These are phyloP conservation scores for Osmerus mordax DNA, from an alignment of 2,113 vertebrate species.

Conservation along the genomic window DNA sequence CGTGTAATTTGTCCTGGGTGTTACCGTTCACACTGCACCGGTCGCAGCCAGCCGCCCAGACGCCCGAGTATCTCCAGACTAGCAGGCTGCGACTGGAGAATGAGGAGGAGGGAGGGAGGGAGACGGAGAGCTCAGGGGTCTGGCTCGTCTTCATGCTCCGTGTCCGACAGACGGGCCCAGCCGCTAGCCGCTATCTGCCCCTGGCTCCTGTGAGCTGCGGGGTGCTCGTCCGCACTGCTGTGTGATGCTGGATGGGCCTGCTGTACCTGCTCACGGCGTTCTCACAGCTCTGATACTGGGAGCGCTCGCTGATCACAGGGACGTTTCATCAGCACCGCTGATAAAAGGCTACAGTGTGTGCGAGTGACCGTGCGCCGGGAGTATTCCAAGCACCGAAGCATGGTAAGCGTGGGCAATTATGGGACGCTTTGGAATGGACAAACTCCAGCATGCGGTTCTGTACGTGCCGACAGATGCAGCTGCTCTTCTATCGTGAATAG, in stretches of 20 bases:
- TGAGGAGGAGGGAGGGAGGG: conserved; percentile 1
- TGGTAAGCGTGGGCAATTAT: conserved; percentile 29
- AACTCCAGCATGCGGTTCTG: background rate
- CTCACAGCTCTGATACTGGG: conserved; percentile 21
- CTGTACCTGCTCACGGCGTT: background rate
- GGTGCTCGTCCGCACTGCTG: conserved; percentile 34
- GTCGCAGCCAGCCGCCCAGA: conserved; percentile 57
- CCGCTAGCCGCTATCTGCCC: conserved; percentile 16
- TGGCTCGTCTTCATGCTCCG: conserved; percentile 54
- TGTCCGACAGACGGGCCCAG: conserved; percentile 47
- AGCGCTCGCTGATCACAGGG: conserved; percentile 55
- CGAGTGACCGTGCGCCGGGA: conserved; percentile 31
- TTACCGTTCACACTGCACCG: conserved; percentile 69
- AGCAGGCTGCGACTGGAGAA: conserved; percentile 68
- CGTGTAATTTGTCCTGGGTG: conserved; percentile 73
- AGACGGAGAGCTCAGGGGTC: conserved; percentile 46
- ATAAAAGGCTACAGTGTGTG: conserved; percentile 37
- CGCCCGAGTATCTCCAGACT: conserved; percentile 65
- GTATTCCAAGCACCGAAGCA: conserved; percentile 41
- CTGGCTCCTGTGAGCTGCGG: conserved; percentile 35
- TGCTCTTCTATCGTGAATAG: no score
- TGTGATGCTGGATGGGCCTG: background rate
- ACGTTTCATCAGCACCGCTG: conserved; percentile 57
- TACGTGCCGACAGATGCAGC: no score
- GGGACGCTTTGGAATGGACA: conserved; percentile 35